phyloP scores from a whole-genome alignment of 2,888 invertebrate genomes.

The Ptilodon capucinus region DNA sequence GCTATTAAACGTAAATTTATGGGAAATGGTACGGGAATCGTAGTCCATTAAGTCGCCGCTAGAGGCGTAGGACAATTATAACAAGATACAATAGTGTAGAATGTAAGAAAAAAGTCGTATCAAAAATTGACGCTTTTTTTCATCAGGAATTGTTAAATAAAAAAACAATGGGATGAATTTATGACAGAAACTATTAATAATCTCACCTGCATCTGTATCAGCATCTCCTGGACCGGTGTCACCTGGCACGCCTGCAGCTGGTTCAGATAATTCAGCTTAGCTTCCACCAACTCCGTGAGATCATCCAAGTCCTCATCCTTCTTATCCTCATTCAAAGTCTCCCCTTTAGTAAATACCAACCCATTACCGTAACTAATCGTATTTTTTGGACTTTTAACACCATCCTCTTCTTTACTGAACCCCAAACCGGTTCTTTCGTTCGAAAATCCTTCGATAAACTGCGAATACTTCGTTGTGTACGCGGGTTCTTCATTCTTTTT shows the following conservation, averaged over 20 bases:
- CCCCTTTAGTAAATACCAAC: conserved; percentile 78
- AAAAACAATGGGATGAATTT: too few species aligned
- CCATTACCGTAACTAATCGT: conserved; percentile 70
- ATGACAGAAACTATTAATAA: too few species aligned
- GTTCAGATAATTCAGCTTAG: conserved; percentile 79
- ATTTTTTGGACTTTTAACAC: conserved; percentile 52
- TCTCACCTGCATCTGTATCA: conserved; percentile 82
- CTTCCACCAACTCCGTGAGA: conserved; percentile 66
- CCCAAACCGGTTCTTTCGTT: conserved; percentile 77
- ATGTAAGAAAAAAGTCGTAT: too few species aligned
- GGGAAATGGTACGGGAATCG: too few species aligned
- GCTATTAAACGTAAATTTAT: too few species aligned
- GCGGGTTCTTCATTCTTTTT: conserved; percentile 54
- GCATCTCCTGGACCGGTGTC: conserved; percentile 81
- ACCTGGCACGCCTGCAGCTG: conserved; percentile 69
- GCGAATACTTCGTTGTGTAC: conserved; percentile 76
- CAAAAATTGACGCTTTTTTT: too few species aligned
- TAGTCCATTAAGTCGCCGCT: too few species aligned
- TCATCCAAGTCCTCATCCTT: conserved; percentile 65
- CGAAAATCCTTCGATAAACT: conserved; percentile 70
- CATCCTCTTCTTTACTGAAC: conserved; percentile 59
- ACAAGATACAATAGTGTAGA: too few species aligned
- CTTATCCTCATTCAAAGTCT: conserved; percentile 69
- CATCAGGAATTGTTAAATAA: too few species aligned
- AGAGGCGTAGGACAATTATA: too few species aligned